Conservation (phyloP, 2,797 vertebrate genomes). For the Dryobates pubescens region DNA sequence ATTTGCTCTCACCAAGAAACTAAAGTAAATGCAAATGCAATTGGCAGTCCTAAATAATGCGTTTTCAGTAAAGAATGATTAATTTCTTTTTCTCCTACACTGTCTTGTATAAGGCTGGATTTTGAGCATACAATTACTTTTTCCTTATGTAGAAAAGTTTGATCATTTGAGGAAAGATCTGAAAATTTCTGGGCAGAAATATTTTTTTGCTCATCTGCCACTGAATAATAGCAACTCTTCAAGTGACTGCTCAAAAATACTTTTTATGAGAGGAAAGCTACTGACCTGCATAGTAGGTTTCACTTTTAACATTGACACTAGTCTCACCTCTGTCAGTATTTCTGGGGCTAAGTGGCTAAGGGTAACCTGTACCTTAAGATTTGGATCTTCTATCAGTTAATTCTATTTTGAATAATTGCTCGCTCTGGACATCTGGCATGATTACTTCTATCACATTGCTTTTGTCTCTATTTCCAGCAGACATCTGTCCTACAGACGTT, state of each 20-base stretch:
- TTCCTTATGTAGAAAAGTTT: not conserved
- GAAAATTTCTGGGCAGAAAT: not conserved
- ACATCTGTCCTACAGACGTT: slow-evolving; percentile 42
- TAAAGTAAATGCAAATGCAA: not conserved
- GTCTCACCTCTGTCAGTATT: not conserved
- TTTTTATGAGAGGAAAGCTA: not conserved
- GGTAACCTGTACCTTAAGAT: not conserved
- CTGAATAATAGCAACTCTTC: not conserved
- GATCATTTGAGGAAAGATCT: not conserved
- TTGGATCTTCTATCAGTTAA: not conserved
- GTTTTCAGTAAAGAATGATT: not conserved
- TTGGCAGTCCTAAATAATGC: not conserved
- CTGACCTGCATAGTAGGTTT: not conserved
- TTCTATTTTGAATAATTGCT: slow-evolving; percentile 34
- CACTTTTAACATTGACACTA: not conserved
- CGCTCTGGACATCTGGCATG: slow-evolving; percentile 36
- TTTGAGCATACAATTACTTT: not conserved
- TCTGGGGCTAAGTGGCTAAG: not conserved
- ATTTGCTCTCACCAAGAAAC: not conserved
- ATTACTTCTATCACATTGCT: slow-evolving; percentile 26
- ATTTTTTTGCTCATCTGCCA: not conserved
- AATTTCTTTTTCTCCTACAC: not conserved
- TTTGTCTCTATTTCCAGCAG: slow-evolving; percentile 43
- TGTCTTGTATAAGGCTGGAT: not conserved
- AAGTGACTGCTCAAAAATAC: not conserved